Conservation (phyloP, 1,140 invertebrate species). For the Laodelphax striatellus region DNA sequence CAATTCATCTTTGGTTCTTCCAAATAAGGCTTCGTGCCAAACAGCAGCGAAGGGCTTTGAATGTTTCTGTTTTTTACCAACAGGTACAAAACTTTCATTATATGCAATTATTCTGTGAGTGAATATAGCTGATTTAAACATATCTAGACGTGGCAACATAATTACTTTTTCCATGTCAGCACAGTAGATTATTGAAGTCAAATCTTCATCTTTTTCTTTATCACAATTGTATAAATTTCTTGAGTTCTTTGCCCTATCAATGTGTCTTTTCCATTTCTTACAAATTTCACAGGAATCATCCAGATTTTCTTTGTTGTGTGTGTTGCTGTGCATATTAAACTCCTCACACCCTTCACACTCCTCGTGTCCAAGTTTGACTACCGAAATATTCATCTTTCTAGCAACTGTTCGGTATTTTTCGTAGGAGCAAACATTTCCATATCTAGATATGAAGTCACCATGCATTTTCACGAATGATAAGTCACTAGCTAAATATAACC, state of each 20-base stretch:
- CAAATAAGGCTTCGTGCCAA: constrained; percentile 5
- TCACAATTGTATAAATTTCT: no score
- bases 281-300: constrained; percentile 1
- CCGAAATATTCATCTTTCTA: constrained; percentile 13
- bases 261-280: not conserved
- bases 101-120: constrained; percentile 6
- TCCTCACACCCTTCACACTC: constrained; percentile 13
- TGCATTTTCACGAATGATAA: constrained; percentile 14
- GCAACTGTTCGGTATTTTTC: constrained; percentile 13
- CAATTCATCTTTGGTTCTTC: constrained; percentile 23
- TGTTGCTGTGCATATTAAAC: constrained; percentile 7
- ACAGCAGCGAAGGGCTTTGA: constrained; percentile 4
- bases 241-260: no score
- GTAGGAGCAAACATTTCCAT: constrained; percentile 11
- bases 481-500: constrained; percentile 17
- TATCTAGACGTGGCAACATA: constrained; percentile 16
- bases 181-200: no score
- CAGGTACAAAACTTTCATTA: constrained; percentile 8
- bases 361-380: constrained; percentile 13
- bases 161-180: not conserved
- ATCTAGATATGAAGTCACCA: constrained; percentile 14
- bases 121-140: constrained; percentile 15
- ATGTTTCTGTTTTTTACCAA: constrained; percentile 1
- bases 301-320: constrained; percentile 6
- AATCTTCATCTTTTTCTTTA: no score